Conservation (phyloP, 2,888 invertebrate genomes). For the Philereme transversata region DNA sequence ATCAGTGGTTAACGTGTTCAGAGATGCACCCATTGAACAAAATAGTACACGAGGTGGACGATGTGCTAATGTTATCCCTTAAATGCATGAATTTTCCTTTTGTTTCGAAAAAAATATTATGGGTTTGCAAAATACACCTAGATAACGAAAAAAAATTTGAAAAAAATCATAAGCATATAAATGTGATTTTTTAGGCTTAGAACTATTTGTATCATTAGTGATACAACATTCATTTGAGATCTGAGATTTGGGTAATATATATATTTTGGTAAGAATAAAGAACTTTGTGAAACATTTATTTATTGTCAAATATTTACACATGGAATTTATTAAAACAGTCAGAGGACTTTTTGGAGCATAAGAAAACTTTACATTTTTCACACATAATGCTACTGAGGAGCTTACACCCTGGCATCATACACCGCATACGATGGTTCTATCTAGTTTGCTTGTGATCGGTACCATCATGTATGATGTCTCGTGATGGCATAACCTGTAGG, state of each 20-base stretch:
- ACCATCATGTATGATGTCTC: slow-evolving; percentile 27
- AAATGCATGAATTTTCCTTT: too few species aligned
- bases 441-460: slow-evolving; percentile 13
- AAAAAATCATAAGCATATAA: too few species aligned
- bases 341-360: slow-evolving; percentile 8
- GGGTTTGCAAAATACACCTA: too few species aligned
- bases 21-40: slow-evolving; percentile 33
- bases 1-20: slow-evolving; percentile 36
- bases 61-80: slow-evolving; percentile 26
- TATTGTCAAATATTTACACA: neutral
- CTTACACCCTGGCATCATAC: slow-evolving; percentile 19
- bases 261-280: too few species aligned
- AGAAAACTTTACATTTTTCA: slow-evolving; percentile 10
- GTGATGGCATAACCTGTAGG: slow-evolving; percentile 38
- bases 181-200: too few species aligned
- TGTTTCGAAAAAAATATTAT: too few species aligned
- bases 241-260: too few species aligned
- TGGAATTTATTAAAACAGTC: slow-evolving; percentile 14
- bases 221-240: too few species aligned
- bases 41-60: slow-evolving; percentile 37
- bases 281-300: too few species aligned
- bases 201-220: too few species aligned
- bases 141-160: too few species aligned
- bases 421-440: slow-evolving; percentile 14
- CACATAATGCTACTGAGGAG: slow-evolving; percentile 16